Evolutionary conservation across 2,888 invertebrate genomes (phyloP).

Genomic region (Homarus gammarus): DNA sequence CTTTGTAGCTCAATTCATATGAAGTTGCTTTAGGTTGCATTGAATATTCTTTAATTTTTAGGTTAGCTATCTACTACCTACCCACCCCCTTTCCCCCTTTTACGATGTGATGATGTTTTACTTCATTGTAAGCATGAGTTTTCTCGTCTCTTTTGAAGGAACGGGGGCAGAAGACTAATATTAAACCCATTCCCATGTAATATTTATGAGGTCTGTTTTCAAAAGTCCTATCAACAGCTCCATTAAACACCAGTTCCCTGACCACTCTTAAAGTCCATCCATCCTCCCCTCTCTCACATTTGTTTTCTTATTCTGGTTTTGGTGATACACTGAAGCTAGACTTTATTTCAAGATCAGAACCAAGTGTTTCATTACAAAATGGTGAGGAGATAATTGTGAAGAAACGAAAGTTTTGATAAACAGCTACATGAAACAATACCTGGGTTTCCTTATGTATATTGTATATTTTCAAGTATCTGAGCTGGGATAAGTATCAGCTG

Average conservation of each 20-base stretch:
- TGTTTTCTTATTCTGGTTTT: background rate
- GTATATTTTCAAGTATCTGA: background rate
- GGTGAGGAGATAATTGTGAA: background rate
- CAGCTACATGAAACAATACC: background rate
- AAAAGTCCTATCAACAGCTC: background rate
- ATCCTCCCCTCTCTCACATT: background rate
- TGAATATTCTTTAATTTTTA: conserved; percentile 44
- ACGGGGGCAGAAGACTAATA: conserved; percentile 19
- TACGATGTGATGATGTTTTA: conserved; percentile 34
- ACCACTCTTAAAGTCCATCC: background rate
- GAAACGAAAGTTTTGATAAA: background rate
- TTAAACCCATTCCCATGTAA: background rate
- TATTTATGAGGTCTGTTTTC: conserved; percentile 33
- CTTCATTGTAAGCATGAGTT: conserved; percentile 18
- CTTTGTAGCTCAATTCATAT: conserved; percentile 69
- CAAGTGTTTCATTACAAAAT: background rate
- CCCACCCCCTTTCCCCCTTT: conserved; percentile 2
- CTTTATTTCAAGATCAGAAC: background rate
- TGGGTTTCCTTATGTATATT: background rate
- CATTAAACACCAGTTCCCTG: background rate
- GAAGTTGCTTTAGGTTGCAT: conserved; percentile 61
- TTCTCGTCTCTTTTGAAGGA: conserved; percentile 5
- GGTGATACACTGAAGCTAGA: background rate
- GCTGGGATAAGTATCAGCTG: background rate
- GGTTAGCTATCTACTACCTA: conserved; percentile 39